Percentiles rank a stretch among this genome's conserved stretches.
These are phyloP conservation scores for Thalassoma bifasciatum DNA, from an alignment of 2,113 vertebrate genomes.

Conservation along the genomic window DNA sequence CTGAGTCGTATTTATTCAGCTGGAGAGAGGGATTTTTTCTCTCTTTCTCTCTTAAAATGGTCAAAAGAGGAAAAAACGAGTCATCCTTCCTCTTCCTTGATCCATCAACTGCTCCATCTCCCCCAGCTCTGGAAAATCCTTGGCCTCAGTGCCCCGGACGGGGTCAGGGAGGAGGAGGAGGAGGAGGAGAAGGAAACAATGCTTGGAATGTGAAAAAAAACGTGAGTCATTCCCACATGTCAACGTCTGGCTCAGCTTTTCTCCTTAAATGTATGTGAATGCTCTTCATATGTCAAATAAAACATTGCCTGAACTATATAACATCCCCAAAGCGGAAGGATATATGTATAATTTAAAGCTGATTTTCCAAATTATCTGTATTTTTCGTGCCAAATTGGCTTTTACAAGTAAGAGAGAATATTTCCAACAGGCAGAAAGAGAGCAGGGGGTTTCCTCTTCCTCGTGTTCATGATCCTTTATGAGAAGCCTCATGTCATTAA, in stretches of 20 bases:
- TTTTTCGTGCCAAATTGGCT: neutral
- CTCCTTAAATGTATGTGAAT: neutral
- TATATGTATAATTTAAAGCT: neutral
- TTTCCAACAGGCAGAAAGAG: conserved; percentile 37
- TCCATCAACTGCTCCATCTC: conserved; percentile 47
- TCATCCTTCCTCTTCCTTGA: conserved; percentile 58
- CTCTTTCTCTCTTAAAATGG: conserved; percentile 7
- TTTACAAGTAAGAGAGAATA: conserved; percentile 1
- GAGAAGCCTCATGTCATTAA: conserved; percentile 19
- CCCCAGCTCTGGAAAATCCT: conserved; percentile 59
- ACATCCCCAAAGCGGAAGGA: neutral
- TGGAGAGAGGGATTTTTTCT: conserved; percentile 21
- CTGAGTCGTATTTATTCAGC: conserved; percentile 31
- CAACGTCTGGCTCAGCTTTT: conserved; percentile 59
- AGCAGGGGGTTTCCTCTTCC: conserved; percentile 57
- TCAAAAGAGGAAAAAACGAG: conserved; percentile 51
- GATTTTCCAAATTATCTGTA: neutral
- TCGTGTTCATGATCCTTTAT: conserved; percentile 27
- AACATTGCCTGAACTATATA: neutral
- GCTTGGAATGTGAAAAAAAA: conserved; percentile 73
- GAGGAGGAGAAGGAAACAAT: conserved; percentile 68
- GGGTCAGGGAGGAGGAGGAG: conserved; percentile 32
- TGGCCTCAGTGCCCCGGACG: conserved; percentile 40
- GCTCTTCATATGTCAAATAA: neutral
- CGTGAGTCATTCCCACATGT: conserved; percentile 77